Evolutionary conservation across 2,888 invertebrate species (phyloP).

Genomic region (Heliconius ismenius): DNA sequence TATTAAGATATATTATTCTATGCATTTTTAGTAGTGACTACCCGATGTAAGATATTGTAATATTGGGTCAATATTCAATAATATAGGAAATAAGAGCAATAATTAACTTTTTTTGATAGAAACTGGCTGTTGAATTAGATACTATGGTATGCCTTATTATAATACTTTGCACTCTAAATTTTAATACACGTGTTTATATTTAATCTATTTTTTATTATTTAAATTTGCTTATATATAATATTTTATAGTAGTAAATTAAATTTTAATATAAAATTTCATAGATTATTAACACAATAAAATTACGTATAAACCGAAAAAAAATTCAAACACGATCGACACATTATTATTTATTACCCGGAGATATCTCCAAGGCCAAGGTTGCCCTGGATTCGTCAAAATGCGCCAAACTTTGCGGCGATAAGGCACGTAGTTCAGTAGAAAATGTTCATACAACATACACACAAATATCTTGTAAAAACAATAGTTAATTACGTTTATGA

Average conservation of each 20-base stretch:
- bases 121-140: conserved; percentile 10
- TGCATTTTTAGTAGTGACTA: background rate
- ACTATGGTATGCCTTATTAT: background rate
- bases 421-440: conserved; percentile 45
- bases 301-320: conserved; percentile 4
- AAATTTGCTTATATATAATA: background rate
- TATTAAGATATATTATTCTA: conserved; percentile 10
- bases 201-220: background rate
- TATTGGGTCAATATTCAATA: conserved; percentile 40
- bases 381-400: conserved; percentile 37
- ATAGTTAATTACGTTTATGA: conserved; percentile 64
- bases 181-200: background rate
- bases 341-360: conserved; percentile 32
- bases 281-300: background rate
- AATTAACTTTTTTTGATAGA: conserved; percentile 23
- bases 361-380: conserved; percentile 43
- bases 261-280: background rate
- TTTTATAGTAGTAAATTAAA: background rate
- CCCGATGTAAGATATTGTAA: conserved; percentile 38
- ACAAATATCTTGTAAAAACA: conserved; percentile 65
- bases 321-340: conserved; percentile 24
- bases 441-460: conserved; percentile 60
- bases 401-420: conserved; percentile 37
- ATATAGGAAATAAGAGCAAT: conserved; percentile 34
- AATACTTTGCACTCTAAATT: background rate